A percentile compares a stretch with the other conserved stretches of the same genome.
These are phyloP conservation scores for Ennomos fuscantarius DNA, from an alignment of 2,888 invertebrate genomes.

Conservation along the genomic window DNA sequence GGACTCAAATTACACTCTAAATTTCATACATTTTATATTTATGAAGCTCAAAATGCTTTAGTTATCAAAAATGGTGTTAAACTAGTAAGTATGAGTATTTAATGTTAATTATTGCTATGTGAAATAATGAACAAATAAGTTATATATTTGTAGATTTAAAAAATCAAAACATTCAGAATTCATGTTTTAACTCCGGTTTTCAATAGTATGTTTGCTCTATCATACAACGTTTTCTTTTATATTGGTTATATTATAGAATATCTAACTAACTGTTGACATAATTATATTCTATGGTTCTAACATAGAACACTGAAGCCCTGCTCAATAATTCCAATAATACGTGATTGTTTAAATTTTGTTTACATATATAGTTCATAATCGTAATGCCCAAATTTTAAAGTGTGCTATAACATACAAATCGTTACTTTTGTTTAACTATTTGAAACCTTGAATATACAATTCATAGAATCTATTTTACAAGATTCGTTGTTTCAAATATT, in stretches of 20 bases:
- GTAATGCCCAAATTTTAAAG: constrained; percentile 25
- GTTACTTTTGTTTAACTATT: not conserved
- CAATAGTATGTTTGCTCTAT: no score
- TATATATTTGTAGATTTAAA: no score
- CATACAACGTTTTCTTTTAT: no score
- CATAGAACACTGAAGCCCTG: constrained; percentile 39
- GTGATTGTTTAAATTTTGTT: constrained; percentile 1
- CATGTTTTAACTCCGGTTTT: no score
- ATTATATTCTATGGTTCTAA: no score
- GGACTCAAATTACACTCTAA: constrained; percentile 17
- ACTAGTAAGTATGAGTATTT: constrained; percentile 10
- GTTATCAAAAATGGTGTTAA: constrained; percentile 5
- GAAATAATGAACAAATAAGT: no score
- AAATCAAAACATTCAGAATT: no score
- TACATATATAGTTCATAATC: constrained; percentile 13
- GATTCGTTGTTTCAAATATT: not conserved
- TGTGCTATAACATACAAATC: not conserved
- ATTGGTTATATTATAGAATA: no score
- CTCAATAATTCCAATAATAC: constrained; percentile 37
- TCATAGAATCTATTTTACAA: constrained; percentile 7
- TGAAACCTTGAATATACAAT: not conserved
- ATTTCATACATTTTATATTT: constrained; percentile 17
- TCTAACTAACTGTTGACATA: no score
- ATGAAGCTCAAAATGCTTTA: constrained; percentile 20
- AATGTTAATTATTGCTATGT: constrained; percentile 8